Evolutionary conservation across 2,113 vertebrate genomes (phyloP).

Genomic region (Phoenicopterus ruber): DNA sequence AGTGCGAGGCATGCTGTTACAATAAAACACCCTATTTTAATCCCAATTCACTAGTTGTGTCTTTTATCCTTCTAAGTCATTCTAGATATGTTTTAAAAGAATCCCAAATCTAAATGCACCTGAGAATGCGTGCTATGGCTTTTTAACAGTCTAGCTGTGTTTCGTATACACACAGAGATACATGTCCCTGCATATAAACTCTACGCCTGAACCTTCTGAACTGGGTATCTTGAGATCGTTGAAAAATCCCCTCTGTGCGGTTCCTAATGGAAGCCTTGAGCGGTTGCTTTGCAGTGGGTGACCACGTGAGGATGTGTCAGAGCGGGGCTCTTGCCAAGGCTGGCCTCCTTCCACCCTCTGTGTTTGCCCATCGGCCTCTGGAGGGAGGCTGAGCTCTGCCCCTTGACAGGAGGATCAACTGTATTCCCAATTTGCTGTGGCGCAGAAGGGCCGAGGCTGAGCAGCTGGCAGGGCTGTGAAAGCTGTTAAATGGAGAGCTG

Average conservation of each 20-base stretch:
- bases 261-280: background rate
- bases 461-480: background rate
- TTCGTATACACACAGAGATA: background rate
- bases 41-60: background rate
- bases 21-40: background rate
- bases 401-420: background rate
- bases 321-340: background rate
- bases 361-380: background rate
- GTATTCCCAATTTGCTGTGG: background rate
- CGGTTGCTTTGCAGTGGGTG: background rate
- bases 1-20: background rate
- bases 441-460: background rate
- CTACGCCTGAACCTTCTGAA: background rate
- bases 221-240: background rate
- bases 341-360: background rate
- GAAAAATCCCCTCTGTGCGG: background rate
- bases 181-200: background rate
- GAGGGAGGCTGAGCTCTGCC: background rate
- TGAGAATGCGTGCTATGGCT: background rate
- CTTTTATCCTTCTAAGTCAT: background rate
- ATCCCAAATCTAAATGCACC: background rate
- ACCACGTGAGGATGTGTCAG: conserved; percentile 24
- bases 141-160: background rate
- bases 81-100: background rate
- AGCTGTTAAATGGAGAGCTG: background rate